These are phyloP conservation scores for Coenonympha arcania DNA, from an alignment of 2,888 invertebrate species.

Conservation along the genomic window DNA sequence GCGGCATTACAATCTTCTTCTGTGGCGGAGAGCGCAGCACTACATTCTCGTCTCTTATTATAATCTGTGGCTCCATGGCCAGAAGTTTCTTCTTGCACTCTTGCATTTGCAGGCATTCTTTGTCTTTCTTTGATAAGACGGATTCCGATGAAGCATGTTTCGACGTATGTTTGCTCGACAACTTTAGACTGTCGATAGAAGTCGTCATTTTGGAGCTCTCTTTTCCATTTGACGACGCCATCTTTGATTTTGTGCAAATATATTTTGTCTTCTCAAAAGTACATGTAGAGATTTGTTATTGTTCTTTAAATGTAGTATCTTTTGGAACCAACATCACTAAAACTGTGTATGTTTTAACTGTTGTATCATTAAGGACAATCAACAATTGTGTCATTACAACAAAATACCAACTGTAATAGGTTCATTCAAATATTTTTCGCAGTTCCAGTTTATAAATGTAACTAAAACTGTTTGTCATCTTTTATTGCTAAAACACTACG, in stretches of 20 bases:
- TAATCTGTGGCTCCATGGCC: constrained; percentile 67
- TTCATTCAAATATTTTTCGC: no score
- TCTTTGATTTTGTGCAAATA: constrained; percentile 32
- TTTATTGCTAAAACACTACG: no score
- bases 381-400: no score
- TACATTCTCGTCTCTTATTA: constrained; percentile 67
- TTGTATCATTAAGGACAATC: no score
- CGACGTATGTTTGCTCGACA: constrained; percentile 65
- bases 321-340: neutral
- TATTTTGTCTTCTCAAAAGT: neutral
- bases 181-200: constrained; percentile 65
- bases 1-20: constrained; percentile 69
- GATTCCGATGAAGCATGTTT: constrained; percentile 70
- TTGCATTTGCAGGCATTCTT: constrained; percentile 65
- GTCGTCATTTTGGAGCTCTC: constrained; percentile 63
- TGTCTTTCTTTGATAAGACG: constrained; percentile 63
- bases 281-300: constrained; percentile 6
- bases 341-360: neutral
- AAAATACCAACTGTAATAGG: no score
- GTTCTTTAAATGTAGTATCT: neutral
- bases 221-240: constrained; percentile 65
- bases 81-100: constrained; percentile 68
- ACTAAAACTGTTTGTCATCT: no score
- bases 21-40: constrained; percentile 65
- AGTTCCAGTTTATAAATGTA: no score